A percentile compares a stretch with the other conserved stretches of the same genome.
Conservation (phyloP, 2,797 vertebrate genomes). For the Microctenopoma steveboyesi region DNA sequence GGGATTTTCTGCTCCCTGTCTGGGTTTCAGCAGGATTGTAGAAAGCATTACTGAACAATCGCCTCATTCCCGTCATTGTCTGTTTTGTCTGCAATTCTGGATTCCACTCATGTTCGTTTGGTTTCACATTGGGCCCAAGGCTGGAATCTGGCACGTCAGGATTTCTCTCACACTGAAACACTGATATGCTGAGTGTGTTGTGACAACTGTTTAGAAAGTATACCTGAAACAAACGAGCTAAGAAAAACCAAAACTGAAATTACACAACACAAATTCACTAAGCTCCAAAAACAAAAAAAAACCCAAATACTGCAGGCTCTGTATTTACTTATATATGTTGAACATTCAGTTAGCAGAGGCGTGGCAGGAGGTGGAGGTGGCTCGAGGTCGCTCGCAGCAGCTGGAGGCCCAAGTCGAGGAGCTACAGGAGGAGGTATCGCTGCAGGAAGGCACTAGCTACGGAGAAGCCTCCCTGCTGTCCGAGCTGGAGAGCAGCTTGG, state of each 20-base stretch:
- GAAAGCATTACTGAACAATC: conserved; percentile 59
- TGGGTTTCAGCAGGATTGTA: conserved; percentile 57
- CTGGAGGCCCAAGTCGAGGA: conserved; percentile 82
- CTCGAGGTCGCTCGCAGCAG: conserved; percentile 67
- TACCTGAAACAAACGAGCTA: background rate
- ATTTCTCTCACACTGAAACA: conserved; percentile 45
- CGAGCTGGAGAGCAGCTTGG: conserved; percentile 80
- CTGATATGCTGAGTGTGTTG: background rate
- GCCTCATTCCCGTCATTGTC: conserved; percentile 59
- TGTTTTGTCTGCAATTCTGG: conserved; percentile 53
- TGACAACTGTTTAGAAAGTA: conserved; percentile 3
- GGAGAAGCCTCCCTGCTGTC: conserved; percentile 79
- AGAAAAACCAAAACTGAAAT: background rate
- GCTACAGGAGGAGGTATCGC: conserved; percentile 79
- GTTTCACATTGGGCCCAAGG: conserved; percentile 55
- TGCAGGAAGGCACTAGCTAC: conserved; percentile 70
- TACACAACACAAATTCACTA: background rate
- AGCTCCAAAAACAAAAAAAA: background rate
- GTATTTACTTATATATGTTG: background rate
- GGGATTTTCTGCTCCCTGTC: conserved; percentile 40
- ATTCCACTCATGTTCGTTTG: conserved; percentile 62
- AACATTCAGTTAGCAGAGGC: conserved; percentile 76
- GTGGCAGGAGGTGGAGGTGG: conserved; percentile 73
- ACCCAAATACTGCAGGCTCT: background rate
- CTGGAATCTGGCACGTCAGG: conserved; percentile 77